Base-by-base conservation (phyloP, 1,140 invertebrate species). In the Drosophila athabasca region DNA sequence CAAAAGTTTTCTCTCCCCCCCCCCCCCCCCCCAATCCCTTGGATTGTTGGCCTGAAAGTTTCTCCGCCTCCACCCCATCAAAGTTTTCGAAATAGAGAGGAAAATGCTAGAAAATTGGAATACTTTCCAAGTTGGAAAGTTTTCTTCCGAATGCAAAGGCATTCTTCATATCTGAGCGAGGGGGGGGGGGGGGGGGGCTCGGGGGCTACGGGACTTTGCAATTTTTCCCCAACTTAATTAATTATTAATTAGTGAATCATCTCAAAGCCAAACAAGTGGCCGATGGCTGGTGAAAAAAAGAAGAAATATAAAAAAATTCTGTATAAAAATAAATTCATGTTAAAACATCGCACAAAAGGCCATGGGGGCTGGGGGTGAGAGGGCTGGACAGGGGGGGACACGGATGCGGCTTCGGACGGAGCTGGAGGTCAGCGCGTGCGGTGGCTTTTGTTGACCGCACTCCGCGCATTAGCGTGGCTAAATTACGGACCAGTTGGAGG, bases 221-320 rank as follows among this genome's bases (percentile, higher is more conserved):
- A 76, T 79, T 83, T 64, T 62, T 76, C 66, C 35, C 35, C 66
- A 83, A 78, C 83, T 79, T 87, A 88, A 87, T 87, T 87, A 87
- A 87, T 87, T 73, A 88, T 88, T 87, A 87, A 87, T 87, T 87
- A 87, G 83, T 74, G 67, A 75, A 76, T 75, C 80, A 66, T 71
- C 71, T 58, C 35, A 84, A 82, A 87, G 83, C 83, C 83, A 76
- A 79, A 69, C 60, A 87, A 88, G 71, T 88, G 80, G 76, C 67
- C 19, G 24, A 55, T 57, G 67, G 29, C 49, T 50, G 48, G 26
- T 35, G 22, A 52, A 70, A 74, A 74, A 57, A 31, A 22, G 24
- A 22, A 29, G 44, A 55, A 48, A 24, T 59, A 52, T 57, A 52
- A 61, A 52, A 68, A 68, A 58, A 62, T 57, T 76, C 60, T 84